Evolutionary conservation across 2,888 invertebrate genomes (phyloP), one percentile per base, ranked within the genome.

Genomic region (Caenorhabditis sp.): DNA sequence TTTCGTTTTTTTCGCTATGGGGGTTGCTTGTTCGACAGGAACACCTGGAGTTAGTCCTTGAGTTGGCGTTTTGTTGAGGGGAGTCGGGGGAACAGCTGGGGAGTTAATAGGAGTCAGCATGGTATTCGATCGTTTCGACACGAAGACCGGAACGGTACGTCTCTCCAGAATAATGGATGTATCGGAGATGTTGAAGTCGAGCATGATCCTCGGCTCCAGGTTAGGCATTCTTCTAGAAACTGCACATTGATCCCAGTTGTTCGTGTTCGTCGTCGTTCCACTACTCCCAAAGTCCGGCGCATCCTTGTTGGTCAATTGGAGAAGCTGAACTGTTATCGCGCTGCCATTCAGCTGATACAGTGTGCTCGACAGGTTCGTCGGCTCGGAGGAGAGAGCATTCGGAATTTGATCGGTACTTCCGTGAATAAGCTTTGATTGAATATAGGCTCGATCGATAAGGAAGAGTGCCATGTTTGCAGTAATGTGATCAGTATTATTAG

Each of bases 171-270:
- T 20, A 35, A 79, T 44, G 1, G 65, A 60, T 0, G 67, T 58
- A 32, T 79, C 82, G 8, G 70, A 68, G 18, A 79, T 67, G 40
- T 76, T 82, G 24, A 82, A 79, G 47, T 82, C 82, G 11, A 82
- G 62, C 68, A 82, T 74, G 13, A 79, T 70, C 37, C 82, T 35
- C 50, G 82, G 82, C 18, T 82, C 79, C 15, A 68, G 26, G 18
- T 58, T 58, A 32, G 6, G 55, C 82, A 82, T 74, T 22, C 79
- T 11, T 28, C 62, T 15, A 1, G 82, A 64, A 9, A 82, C 61
- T 9, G 79, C 9, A 28, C 82, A 79, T 8, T 53, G 44, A 15
- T 74, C 72, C 82, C 82, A 82, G 28, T 82, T 82, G 50, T 76
- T 78, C 15, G 61, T 28, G 3, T 68, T 82, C 18, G 78, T 53